Evolutionary conservation across 2,888 invertebrate genomes (phyloP).

Genomic region (Salpingus planirostris): DNA sequence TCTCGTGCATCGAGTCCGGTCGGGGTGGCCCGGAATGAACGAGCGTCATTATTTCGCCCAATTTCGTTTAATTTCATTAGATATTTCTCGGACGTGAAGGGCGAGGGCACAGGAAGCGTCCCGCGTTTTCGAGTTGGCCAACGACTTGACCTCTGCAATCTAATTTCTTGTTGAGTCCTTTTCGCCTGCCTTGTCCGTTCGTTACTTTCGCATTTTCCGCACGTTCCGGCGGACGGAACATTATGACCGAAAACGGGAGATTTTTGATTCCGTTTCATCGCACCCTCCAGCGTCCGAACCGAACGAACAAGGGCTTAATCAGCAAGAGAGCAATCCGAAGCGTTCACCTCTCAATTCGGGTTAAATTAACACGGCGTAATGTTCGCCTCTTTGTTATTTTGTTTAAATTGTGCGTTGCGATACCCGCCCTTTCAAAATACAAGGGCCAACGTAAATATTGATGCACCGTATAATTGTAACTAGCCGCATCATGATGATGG

Average conservation of each 20-base stretch:
- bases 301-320: constrained; percentile 9
- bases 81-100: constrained; percentile 34
- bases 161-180: constrained; percentile 23
- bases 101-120: too few relatives aligned
- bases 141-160: constrained; percentile 23
- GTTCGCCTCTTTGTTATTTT: too few relatives aligned
- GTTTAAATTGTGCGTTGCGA: too few relatives aligned
- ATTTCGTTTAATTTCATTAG: constrained; percentile 37
- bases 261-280: constrained; percentile 12
- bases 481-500: too few relatives aligned
- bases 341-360: too few relatives aligned
- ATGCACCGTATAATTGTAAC: too few relatives aligned
- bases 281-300: constrained; percentile 2
- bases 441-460: too few relatives aligned
- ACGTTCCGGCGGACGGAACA: constrained; percentile 18
- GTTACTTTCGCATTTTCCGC: constrained; percentile 21
- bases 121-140: constrained; percentile 20
- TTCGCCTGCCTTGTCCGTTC: constrained; percentile 16
- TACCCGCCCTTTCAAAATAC: too few relatives aligned
- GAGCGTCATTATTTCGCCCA: constrained; percentile 32
- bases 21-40: constrained; percentile 9
- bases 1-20: constrained; percentile 10
- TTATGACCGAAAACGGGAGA: constrained; percentile 19
- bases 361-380: too few relatives aligned
- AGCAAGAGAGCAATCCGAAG: too few relatives aligned